Evolutionary conservation across 1,140 invertebrate species (phyloP).

Genomic region (Heliconius melpomene): DNA sequence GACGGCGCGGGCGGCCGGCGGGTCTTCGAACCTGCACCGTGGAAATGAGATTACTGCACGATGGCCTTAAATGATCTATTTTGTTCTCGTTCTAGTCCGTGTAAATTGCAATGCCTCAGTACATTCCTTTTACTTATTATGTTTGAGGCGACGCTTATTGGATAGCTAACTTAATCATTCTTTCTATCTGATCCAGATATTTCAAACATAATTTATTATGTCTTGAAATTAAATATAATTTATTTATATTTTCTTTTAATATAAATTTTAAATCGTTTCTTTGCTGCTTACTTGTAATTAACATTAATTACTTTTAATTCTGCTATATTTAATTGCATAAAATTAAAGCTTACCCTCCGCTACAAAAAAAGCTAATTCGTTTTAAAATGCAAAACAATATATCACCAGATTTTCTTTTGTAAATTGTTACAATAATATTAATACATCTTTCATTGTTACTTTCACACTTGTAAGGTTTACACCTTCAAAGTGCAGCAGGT

Average conservation of each 20-base stretch:
- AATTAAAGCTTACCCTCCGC: neutral
- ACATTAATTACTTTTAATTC: neutral
- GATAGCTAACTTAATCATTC: neutral
- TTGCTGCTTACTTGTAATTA: neutral
- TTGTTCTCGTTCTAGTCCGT: slow-evolving; percentile 57
- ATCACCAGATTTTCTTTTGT: neutral
- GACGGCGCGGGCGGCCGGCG: slow-evolving; percentile 39
- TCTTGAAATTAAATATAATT: neutral
- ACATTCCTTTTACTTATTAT: slow-evolving; percentile 41
- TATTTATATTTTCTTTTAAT: neutral
- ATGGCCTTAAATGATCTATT: slow-evolving; percentile 63
- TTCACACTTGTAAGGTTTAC: neutral
- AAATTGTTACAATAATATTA: neutral
- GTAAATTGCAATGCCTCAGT: slow-evolving; percentile 39
- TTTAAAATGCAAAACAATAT: no score
- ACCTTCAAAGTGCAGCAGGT: slow-evolving; percentile 28
- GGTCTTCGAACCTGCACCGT: slow-evolving; percentile 74
- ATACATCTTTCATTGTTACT: neutral
- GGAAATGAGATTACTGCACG: slow-evolving; percentile 73
- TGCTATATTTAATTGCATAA: neutral
- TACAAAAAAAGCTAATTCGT: no score
- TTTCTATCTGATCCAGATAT: neutral
- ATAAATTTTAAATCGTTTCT: neutral
- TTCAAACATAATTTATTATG: neutral
- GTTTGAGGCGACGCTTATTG: neutral